Conservation (phyloP, 2,797 vertebrate genomes). For the Sternotherus odoratus region DNA sequence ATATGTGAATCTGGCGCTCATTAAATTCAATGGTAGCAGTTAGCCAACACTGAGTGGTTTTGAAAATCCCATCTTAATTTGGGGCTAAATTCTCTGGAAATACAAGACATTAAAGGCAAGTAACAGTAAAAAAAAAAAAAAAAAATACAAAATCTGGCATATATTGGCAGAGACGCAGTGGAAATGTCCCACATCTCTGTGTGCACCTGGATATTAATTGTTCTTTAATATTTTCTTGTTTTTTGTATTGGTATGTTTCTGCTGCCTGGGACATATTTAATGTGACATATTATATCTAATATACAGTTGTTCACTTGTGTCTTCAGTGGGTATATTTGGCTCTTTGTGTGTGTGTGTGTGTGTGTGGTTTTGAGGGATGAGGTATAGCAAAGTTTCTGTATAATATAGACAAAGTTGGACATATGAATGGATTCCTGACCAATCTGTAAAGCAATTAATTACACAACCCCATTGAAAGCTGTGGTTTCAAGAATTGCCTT, state of each 20-base stretch:
- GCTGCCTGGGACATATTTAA: accelerated
- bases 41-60: slow-evolving; percentile 52
- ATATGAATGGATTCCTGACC: background rate
- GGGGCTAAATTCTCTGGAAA: slow-evolving; percentile 39
- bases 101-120: slow-evolving; percentile 11
- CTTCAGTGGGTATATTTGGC: background rate
- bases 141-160: background rate
- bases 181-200: background rate
- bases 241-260: background rate
- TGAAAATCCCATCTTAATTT: slow-evolving; percentile 52
- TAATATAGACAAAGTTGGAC: background rate
- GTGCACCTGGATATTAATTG: background rate
- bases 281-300: background rate
- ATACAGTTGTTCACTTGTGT: background rate
- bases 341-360: background rate
- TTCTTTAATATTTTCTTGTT: background rate
- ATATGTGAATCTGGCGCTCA: slow-evolving; percentile 73
- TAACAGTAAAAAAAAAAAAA: background rate
- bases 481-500: background rate
- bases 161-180: background rate
- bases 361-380: background rate
- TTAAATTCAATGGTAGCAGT: slow-evolving; percentile 69
- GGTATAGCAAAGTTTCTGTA: background rate
- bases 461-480: background rate
- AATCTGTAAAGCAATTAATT: background rate